Evolutionary conservation across 2,797 vertebrate genomes (phyloP).

Genomic region (Poecile montanus): DNA sequence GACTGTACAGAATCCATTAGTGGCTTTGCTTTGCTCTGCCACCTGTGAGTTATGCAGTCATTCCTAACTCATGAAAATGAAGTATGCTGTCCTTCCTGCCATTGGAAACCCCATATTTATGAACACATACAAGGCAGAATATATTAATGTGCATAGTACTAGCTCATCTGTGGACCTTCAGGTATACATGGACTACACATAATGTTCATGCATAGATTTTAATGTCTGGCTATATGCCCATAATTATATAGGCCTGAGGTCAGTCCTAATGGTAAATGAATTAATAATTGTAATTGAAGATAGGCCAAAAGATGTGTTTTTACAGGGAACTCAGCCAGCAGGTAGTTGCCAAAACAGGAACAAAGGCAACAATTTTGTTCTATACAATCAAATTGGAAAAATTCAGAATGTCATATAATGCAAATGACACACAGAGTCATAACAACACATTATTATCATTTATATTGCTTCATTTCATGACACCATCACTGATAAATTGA

Average conservation of each 20-base stretch:
- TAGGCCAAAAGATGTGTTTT: constrained; percentile 17
- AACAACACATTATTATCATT: constrained; percentile 58
- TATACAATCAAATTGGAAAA: constrained; percentile 32
- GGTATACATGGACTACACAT: background rate
- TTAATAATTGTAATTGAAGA: constrained; percentile 26
- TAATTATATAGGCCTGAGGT: background rate
- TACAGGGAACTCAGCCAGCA: background rate
- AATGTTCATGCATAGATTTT: background rate
- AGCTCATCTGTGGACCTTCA: background rate
- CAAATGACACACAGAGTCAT: constrained; percentile 52
- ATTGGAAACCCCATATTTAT: constrained; percentile 59
- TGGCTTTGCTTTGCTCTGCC: constrained; percentile 43
- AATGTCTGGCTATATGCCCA: background rate
- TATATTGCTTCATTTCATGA: constrained; percentile 54
- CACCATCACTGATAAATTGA: constrained; percentile 39
- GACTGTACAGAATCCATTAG: constrained; percentile 62
- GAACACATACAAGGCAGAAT: constrained; percentile 40
- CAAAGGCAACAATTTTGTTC: constrained; percentile 46
- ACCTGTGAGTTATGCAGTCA: constrained; percentile 64
- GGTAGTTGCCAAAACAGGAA: constrained; percentile 33
- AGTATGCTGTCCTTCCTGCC: constrained; percentile 36
- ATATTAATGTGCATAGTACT: background rate
- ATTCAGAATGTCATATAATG: background rate
- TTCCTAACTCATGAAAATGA: constrained; percentile 69
- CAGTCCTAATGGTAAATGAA: background rate